These are phyloP conservation scores for Thelaira solivaga DNA, from an alignment of 2,888 invertebrate genomes.

Conservation along the genomic window DNA sequence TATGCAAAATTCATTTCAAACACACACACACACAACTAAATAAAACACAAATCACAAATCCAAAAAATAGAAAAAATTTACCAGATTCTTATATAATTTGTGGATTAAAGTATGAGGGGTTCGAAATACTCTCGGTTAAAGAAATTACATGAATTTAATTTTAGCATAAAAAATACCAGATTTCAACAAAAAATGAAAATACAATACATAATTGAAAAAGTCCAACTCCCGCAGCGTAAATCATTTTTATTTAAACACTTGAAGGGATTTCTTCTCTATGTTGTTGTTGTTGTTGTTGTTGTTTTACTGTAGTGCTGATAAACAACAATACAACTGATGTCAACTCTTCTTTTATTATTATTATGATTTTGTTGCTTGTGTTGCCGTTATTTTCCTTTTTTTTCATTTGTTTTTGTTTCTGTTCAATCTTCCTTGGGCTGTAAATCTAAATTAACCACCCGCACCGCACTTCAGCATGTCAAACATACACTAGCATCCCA, in stretches of 20 bases:
- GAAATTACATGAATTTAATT: constrained; percentile 50
- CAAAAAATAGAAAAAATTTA: background rate
- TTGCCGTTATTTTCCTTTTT: constrained; percentile 19
- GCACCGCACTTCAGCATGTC: constrained; percentile 51
- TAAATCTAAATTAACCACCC: constrained; percentile 61
- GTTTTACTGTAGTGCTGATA: constrained; percentile 24
- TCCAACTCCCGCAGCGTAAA: constrained; percentile 60
- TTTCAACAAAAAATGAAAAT: constrained; percentile 30
- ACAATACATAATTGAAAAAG: constrained; percentile 46
- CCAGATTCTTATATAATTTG: background rate
- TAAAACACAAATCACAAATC: background rate
- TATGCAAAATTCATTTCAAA: background rate
- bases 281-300: too few species aligned
- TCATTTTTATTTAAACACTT: constrained; percentile 60
- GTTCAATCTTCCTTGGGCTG: constrained; percentile 37
- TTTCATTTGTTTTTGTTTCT: constrained; percentile 1
- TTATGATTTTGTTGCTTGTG: constrained; percentile 16
- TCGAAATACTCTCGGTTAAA: constrained; percentile 11
- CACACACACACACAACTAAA: background rate
- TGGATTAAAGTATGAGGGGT: background rate
- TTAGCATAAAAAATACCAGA: constrained; percentile 45
- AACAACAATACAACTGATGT: constrained; percentile 57
- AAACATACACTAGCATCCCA: constrained; percentile 26
- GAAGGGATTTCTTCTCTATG: constrained; percentile 56
- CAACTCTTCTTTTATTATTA: constrained; percentile 51